Evolutionary conservation across 2,888 invertebrate species (phyloP), one percentile per base, ranked within the genome.

Genomic region (Aphidius colemani): DNA sequence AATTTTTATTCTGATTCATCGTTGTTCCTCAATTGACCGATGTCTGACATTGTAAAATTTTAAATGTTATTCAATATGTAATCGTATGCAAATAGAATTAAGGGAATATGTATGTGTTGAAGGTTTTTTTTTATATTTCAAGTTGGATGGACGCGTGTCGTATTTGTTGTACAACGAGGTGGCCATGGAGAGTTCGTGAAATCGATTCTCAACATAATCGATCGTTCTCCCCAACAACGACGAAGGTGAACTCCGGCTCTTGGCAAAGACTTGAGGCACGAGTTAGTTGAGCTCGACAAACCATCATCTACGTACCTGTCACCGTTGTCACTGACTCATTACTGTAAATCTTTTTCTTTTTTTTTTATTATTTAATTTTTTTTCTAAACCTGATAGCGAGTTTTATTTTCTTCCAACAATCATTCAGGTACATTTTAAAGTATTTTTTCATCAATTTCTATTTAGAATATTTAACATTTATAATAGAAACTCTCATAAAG

Each of bases 201-300:
- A 57, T 57, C 57, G 57, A 57, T 57, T 61, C 65, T 68, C 74
- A 76, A 77, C 77, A 71, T 76, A 71, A 72, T 72, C 61, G 70
- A 76, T 77, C 76, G 77, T 76, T 67, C 76, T 72, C 67, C 66
- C 68, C 69, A 63, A 64, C 55, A n/a, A 46, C 51, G 57, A 61
- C 69, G 71, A 74, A 72, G 76, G 76, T 76, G 71, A 74, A 75
- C 71, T 69, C 66, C 63, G 66, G 64, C 69, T 63, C 64, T 56
- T 49, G 60, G 64, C n/a, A 39, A 46, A 45, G 6, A 11, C 44
- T 44, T 9, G 39, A 10, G 64, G 71, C 30, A 30, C 30, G 30
- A 30, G 64, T 75, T 71, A 74, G 75, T 75, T 70, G 71, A 67
- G 67, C 70, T 68, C 66, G 67, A 67, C 71, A 70, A 71, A 65